phyloP scores from a whole-genome alignment of 2,113 vertebrate species.

The Takifugu flavidus region DNA sequence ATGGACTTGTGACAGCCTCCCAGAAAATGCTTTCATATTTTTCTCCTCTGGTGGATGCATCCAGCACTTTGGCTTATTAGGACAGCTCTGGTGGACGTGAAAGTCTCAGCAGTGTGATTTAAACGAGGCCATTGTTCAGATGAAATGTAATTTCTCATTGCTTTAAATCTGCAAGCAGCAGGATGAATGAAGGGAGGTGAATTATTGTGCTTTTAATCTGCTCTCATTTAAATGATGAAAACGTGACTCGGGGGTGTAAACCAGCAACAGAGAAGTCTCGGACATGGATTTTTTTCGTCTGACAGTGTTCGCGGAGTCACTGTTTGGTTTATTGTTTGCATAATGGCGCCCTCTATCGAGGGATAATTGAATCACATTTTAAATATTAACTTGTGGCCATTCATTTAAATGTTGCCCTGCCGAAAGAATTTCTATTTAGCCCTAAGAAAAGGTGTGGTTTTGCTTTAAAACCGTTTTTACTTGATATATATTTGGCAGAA shows the following conservation, averaged over 20 bases:
- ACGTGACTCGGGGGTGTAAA: background rate
- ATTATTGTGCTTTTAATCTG: background rate
- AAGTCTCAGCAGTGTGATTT: background rate
- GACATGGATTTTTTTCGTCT: background rate
- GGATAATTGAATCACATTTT: background rate
- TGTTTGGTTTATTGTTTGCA: background rate
- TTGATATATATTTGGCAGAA: no score
- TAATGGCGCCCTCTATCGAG: conserved; percentile 41
- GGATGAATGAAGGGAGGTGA: conserved; percentile 1
- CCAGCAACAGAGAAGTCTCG: no score
- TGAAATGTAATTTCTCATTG: conserved; percentile 1
- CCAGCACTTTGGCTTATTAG: no score
- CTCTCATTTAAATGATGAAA: background rate
- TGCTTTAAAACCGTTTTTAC: no score
- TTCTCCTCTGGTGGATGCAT: no score
- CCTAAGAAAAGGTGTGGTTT: no score
- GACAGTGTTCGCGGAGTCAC: background rate
- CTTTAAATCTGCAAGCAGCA: background rate
- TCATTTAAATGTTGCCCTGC: no score
- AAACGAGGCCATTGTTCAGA: background rate
- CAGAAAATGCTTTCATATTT: no score
- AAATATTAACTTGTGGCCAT: no score
- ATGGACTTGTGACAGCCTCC: no score
- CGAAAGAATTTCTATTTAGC: no score
- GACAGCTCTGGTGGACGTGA: background rate